These are phyloP conservation scores for Bos taurus DNA, from an alignment of 2,113 vertebrate species.

Conservation along the genomic window DNA sequence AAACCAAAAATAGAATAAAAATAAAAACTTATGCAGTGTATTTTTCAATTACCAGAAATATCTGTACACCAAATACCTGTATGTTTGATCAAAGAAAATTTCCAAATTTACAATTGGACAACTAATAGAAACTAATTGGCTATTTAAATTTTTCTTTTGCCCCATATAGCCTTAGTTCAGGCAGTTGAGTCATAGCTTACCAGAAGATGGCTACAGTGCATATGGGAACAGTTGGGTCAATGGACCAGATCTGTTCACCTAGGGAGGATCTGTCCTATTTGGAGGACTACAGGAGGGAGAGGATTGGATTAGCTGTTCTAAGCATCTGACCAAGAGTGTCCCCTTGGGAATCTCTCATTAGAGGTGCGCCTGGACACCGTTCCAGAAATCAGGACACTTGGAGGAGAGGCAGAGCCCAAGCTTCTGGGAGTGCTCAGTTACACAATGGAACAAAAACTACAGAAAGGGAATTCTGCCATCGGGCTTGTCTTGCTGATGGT, in stretches of 20 bases:
- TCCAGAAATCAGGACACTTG: not conserved
- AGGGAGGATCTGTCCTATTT: not conserved
- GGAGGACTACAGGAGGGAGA: not conserved
- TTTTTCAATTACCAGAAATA: not conserved
- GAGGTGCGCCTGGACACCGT: not conserved
- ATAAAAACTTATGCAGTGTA: not conserved
- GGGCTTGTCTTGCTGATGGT: not conserved
- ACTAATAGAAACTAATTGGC: not conserved
- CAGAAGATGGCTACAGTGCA: not conserved
- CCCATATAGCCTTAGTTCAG: not conserved
- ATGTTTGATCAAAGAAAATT: not conserved
- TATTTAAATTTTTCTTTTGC: not conserved
- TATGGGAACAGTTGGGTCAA: not conserved
- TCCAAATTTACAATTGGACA: not conserved
- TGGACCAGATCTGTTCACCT: not conserved
- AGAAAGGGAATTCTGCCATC: not conserved
- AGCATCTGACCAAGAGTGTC: not conserved
- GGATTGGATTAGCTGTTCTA: not conserved
- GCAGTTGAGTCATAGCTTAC: not conserved
- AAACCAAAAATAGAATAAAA: not conserved
- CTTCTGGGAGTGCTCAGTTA: not conserved
- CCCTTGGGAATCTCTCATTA: not conserved
- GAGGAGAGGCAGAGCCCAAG: not conserved
- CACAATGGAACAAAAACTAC: not conserved
- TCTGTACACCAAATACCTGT: not conserved